Conservation (phyloP, 2,113 vertebrate genomes). For the Elachura formosa region DNA sequence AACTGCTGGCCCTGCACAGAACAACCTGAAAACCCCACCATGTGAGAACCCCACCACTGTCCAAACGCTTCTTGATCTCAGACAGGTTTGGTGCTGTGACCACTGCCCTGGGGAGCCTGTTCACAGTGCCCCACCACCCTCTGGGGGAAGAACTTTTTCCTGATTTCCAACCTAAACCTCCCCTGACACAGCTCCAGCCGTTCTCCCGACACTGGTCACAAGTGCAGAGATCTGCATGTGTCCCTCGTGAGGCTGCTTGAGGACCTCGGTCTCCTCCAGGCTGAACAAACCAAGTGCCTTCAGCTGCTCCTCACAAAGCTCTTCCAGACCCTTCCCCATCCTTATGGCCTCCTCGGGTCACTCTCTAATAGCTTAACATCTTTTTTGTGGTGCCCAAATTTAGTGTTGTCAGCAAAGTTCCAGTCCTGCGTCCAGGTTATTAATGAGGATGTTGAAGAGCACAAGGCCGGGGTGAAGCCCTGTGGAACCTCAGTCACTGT, state of each 20-base stretch:
- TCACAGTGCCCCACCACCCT: neutral
- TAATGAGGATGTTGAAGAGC: neutral
- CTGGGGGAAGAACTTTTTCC: neutral
- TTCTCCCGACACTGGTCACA: neutral
- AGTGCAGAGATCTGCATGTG: neutral
- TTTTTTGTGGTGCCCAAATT: neutral
- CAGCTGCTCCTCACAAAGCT: neutral
- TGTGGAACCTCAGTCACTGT: neutral
- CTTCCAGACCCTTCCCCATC: neutral
- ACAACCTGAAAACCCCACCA: neutral
- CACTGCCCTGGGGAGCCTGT: neutral
- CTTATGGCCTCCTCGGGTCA: neutral
- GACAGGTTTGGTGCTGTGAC: neutral
- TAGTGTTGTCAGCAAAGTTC: neutral
- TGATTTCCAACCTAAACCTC: neutral
- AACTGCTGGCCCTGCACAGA: neutral
- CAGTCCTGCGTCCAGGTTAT: neutral
- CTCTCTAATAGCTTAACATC: neutral
- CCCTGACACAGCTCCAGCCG: neutral
- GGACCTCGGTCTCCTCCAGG: neutral
- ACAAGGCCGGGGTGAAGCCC: neutral
- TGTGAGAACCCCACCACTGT: accelerated
- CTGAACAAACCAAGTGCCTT: neutral
- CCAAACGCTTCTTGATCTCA: neutral
- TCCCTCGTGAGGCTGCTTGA: neutral